Base-by-base conservation (phyloP, 2,113 vertebrate species). In the Cephalopterus ornatus region DNA sequence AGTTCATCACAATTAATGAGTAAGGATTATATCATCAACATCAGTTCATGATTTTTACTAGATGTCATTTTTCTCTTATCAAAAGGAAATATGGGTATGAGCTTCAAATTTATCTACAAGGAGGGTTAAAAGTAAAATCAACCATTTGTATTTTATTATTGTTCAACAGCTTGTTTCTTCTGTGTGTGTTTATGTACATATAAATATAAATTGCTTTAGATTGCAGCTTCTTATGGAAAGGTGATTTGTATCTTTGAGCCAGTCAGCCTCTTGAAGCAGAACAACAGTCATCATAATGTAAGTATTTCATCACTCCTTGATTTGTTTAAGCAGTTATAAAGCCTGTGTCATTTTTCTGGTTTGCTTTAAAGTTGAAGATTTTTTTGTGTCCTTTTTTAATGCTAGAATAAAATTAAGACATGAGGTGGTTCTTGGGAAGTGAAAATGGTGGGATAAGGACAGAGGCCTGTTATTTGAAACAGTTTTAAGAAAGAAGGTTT, bases 221-320 rank as follows among this genome's bases (percentile, higher is more conserved):
- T 99, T 98, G 99, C 99, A 97, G 99, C 99, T 97, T 99, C 99
- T 88, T 99, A 99, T 11, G 99, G 99, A 96, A 99, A 98, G 68
- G 96, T 98, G 58, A 97, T 99, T 91, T 99, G 98, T 96, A 95
- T 99, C 90, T 99, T 99, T 98, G 99, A 99, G 96, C 99, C 99
- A 68, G 92, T 99, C 95, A 98, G 95, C 68, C 79, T 98, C 53
- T 93, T 97, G 47, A 99, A 98, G 96, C 97, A 98, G 94, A 98
- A 98, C 95, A 98, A 97, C 78, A 96, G 93, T 92, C 95, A 85
- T 21, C 89, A 96, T 92, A 97, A 98, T 74, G 99, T 99, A 89
- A 99, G 99, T 99, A 93, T 89, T 88, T 95, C 12, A 68, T 93
- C 23, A 37, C 12, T 79, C 33, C 8, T 65, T 70, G 47, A 66